phyloP scores from a whole-genome alignment of 2,797 vertebrate genomes.

The Phataginus tricuspis region DNA sequence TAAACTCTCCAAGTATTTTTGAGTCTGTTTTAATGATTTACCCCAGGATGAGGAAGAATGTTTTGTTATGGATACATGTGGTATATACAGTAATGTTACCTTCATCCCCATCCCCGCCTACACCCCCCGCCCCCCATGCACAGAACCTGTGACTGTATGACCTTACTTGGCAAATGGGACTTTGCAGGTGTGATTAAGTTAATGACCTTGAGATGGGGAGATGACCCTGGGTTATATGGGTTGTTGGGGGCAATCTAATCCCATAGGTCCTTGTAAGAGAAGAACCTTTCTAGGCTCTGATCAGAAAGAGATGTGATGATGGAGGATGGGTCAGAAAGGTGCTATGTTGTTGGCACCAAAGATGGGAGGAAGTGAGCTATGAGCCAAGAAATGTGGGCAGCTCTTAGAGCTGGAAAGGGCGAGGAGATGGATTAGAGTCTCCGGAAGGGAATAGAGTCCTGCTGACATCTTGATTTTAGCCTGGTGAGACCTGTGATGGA shows the following conservation, averaged over 20 bases:
- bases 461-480: neutral
- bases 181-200: neutral
- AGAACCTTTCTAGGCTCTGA: neutral
- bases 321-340: neutral
- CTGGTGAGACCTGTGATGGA: neutral
- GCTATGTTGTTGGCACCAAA: neutral
- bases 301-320: neutral
- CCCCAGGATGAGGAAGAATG: neutral
- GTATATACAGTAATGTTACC: neutral
- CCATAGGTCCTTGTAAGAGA: neutral
- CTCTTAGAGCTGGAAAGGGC: neutral
- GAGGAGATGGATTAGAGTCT: neutral
- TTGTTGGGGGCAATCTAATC: neutral
- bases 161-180: neutral
- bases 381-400: neutral
- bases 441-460: neutral
- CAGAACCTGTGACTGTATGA: neutral
- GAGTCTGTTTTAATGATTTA: neutral
- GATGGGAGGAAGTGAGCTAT: neutral
- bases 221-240: neutral
- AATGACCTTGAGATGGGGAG: neutral
- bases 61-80: neutral
- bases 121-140: accelerated
- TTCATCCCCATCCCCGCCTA: accelerated
- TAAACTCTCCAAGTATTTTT: neutral